A percentile compares a stretch with the other conserved stretches of the same genome.
These are phyloP conservation scores for Darevskia nairensis DNA, from an alignment of 2,797 vertebrate genomes.

Conservation along the genomic window DNA sequence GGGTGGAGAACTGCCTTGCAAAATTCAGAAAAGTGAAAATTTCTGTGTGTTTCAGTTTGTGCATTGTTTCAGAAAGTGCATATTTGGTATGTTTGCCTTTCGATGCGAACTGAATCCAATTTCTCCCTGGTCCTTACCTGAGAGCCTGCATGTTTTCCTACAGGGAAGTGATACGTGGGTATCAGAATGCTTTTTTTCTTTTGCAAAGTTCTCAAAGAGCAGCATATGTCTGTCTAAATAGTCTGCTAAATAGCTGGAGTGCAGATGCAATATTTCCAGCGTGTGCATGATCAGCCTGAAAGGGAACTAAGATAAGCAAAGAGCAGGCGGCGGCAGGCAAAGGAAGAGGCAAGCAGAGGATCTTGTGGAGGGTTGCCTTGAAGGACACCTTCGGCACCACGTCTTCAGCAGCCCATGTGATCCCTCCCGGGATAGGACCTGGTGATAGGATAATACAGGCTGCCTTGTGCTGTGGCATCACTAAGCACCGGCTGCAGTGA, in stretches of 20 bases:
- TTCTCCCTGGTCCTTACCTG: background rate
- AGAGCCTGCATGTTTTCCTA: background rate
- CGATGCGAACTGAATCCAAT: background rate
- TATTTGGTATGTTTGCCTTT: no score
- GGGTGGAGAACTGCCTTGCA: no score
- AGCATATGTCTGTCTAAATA: background rate
- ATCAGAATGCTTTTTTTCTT: background rate
- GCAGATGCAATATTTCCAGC: background rate
- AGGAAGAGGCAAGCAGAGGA: background rate
- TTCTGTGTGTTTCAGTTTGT: background rate
- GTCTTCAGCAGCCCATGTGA: slow-evolving; percentile 6
- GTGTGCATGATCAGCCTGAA: background rate
- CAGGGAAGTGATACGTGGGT: background rate
- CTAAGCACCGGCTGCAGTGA: slow-evolving; percentile 1
- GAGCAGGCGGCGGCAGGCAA: background rate
- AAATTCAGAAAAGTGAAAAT: no score
- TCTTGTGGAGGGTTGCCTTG: background rate
- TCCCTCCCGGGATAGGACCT: background rate
- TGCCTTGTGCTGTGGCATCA: slow-evolving; percentile 16
- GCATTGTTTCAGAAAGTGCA: no score
- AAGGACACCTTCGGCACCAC: background rate
- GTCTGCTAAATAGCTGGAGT: background rate
- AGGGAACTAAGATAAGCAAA: background rate
- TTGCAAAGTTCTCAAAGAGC: background rate
- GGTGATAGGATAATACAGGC: background rate